Evolutionary conservation across 2,888 invertebrate genomes (phyloP).

Genomic region (Campoplex nolae): DNA sequence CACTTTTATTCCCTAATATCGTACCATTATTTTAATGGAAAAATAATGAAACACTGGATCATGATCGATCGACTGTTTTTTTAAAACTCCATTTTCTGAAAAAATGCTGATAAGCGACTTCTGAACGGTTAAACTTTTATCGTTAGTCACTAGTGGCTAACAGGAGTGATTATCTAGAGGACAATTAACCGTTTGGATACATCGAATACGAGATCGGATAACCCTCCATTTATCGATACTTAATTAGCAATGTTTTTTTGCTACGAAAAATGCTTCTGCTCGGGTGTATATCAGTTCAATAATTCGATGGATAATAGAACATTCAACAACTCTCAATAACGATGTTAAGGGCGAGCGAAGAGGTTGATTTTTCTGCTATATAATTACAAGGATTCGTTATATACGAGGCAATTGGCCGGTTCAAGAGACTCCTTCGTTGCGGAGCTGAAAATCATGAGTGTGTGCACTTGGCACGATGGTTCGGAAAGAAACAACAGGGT

Average conservation of each 20-base stretch:
- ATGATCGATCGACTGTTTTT: no score
- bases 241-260: background rate
- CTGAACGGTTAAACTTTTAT: background rate
- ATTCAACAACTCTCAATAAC: slow-evolving; percentile 1
- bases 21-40: no score
- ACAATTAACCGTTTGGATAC: no score
- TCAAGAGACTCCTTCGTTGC: slow-evolving; percentile 2
- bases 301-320: background rate
- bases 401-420: slow-evolving; percentile 8
- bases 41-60: no score
- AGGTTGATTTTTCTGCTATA: background rate
- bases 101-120: background rate
- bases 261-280: background rate
- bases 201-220: no score
- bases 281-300: background rate
- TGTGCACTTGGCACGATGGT: slow-evolving; percentile 12
- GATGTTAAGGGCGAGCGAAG: background rate
- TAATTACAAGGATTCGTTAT: slow-evolving; percentile 9
- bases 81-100: no score
- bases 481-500: background rate
- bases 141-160: background rate
- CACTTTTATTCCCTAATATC: no score
- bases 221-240: no score
- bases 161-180: no score
- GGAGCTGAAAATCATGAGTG: background rate